A percentile compares a stretch with the other conserved stretches of the same genome.
phyloP scores from a whole-genome alignment of 2,113 vertebrate species.

The Cephalopholis sonnerati region DNA sequence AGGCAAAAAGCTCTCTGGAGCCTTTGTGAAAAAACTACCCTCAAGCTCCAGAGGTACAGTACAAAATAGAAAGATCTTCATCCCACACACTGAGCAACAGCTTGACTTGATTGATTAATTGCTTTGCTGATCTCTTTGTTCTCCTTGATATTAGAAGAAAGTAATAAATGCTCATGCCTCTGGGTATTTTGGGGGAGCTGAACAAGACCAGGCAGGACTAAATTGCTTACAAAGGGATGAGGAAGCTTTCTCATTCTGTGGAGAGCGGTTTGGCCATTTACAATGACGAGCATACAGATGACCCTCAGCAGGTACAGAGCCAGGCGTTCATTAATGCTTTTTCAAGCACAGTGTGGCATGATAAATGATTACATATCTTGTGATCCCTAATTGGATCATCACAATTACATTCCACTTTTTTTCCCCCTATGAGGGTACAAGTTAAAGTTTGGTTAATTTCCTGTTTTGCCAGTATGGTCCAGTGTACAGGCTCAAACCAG shows the following conservation, averaged over 20 bases:
- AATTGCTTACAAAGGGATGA: slow-evolving; percentile 43
- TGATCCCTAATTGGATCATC: slow-evolving; percentile 1
- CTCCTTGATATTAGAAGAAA: slow-evolving; percentile 69
- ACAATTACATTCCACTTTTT: background rate
- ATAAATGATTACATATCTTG: slow-evolving; percentile 22
- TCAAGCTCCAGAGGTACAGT: slow-evolving; percentile 51
- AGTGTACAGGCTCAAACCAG: no score
- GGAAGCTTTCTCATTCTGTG: slow-evolving; percentile 16
- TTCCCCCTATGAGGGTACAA: background rate
- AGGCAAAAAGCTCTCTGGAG: slow-evolving; percentile 50
- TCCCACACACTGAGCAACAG: slow-evolving; percentile 50
- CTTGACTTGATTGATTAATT: slow-evolving; percentile 73
- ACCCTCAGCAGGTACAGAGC: slow-evolving; percentile 20
- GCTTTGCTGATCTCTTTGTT: slow-evolving; percentile 64
- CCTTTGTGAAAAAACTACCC: slow-evolving; percentile 36
- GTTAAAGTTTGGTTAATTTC: background rate
- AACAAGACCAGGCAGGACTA: slow-evolving; percentile 29
- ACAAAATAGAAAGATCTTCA: slow-evolving; percentile 50
- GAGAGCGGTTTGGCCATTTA: slow-evolving; percentile 21
- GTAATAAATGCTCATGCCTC: slow-evolving; percentile 72
- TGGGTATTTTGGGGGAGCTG: slow-evolving; percentile 38
- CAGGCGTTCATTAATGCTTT: slow-evolving; percentile 17
- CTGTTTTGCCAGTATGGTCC: background rate
- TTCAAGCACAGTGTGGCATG: slow-evolving; percentile 7
- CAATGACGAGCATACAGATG: background rate